phyloP scores from a whole-genome alignment of 2,888 invertebrate genomes.

The Dendrolimus pini region DNA sequence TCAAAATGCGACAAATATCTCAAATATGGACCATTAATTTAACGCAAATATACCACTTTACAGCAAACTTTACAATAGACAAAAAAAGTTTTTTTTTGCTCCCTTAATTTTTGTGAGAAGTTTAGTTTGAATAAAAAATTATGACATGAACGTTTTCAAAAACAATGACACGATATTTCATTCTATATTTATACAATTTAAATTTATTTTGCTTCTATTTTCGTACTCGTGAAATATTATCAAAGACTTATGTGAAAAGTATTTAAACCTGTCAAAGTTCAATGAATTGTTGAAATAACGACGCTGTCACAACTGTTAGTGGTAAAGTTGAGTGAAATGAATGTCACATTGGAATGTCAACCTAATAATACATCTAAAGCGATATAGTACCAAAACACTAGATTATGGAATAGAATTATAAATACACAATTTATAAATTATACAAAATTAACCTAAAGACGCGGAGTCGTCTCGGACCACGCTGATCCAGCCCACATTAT shows the following conservation, averaged over 20 bases:
- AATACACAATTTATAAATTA: constrained; percentile 18
- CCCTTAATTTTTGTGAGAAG: too few relatives aligned
- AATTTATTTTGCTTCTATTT: background rate
- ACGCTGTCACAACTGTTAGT: constrained; percentile 1
- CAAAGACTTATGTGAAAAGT: too few relatives aligned
- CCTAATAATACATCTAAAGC: constrained; percentile 49
- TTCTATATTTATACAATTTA: too few relatives aligned
- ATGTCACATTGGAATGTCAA: constrained; percentile 62
- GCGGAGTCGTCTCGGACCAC: constrained; percentile 19
- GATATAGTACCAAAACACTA: constrained; percentile 65
- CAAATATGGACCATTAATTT: background rate
- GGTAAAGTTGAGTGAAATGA: constrained; percentile 21
- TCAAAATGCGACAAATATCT: background rate
- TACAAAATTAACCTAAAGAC: constrained; percentile 37
- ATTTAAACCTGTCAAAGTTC: too few relatives aligned
- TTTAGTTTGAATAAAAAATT: too few relatives aligned
- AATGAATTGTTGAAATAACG: too few relatives aligned
- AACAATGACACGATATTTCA: too few relatives aligned
- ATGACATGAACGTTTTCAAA: too few relatives aligned
- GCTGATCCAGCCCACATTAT: background rate
- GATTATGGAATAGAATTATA: constrained; percentile 56
- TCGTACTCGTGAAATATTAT: too few relatives aligned
- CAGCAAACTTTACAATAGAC: too few relatives aligned
- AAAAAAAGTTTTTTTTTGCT: too few relatives aligned
- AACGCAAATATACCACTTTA: background rate